Evolutionary conservation across 2,888 invertebrate genomes (phyloP).

Genomic region (Helicoverpa assulta): DNA sequence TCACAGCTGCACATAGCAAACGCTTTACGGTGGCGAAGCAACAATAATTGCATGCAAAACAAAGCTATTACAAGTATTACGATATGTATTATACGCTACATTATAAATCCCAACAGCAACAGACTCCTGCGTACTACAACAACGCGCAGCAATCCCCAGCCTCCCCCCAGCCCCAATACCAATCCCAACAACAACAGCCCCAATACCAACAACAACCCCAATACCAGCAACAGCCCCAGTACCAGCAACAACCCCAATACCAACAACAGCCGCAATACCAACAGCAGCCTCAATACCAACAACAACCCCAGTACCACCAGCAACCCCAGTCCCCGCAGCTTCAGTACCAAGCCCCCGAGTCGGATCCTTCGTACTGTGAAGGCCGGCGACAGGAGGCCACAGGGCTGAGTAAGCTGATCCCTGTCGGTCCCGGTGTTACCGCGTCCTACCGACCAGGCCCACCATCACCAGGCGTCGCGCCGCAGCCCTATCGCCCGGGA

Average conservation of each 20-base stretch:
- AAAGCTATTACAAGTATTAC: conserved; percentile 53
- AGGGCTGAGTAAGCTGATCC: conserved; percentile 87
- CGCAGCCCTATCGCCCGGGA: conserved; percentile 83
- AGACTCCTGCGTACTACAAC: conserved; percentile 86
- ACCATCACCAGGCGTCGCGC: conserved; percentile 78
- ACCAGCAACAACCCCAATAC: conserved; percentile 68
- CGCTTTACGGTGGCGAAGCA: conserved; percentile 75
- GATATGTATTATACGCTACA: conserved; percentile 70
- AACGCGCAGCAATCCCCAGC: conserved; percentile 84
- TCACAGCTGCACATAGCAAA: conserved; percentile 80
- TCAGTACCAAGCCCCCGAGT: conserved; percentile 68
- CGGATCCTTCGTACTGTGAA: conserved; percentile 78
- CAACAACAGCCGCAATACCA: conserved; percentile 70
- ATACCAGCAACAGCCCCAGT: conserved; percentile 61
- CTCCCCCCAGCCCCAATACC: conserved; percentile 63
- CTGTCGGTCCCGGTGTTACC: conserved; percentile 81
- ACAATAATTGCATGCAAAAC: conserved; percentile 74
- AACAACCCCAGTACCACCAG: conserved; percentile 67
- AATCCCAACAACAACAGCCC: conserved; percentile 69
- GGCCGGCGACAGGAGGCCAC: conserved; percentile 82
- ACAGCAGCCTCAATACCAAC: conserved; percentile 65
- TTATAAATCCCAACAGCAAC: conserved; percentile 80
- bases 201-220: conserved; percentile 66
- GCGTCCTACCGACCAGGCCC: conserved; percentile 79
- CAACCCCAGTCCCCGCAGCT: too few species aligned